A percentile compares a stretch with the other conserved stretches of the same genome.
phyloP scores from a whole-genome alignment of 2,888 invertebrate species.

The Epinotia brunnichana region DNA sequence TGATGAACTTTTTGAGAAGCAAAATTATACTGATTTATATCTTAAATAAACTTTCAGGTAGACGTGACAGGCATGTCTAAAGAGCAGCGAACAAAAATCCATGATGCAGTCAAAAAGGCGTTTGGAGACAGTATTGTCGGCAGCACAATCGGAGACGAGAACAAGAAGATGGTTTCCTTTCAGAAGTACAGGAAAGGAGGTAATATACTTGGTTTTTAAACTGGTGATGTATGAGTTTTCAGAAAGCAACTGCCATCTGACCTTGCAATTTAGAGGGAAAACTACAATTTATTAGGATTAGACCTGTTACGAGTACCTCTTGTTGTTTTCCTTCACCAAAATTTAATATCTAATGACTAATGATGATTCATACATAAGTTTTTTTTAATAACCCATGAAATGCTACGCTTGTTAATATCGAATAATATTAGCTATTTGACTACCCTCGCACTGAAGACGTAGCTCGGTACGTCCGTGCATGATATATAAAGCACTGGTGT shows the following conservation, averaged over 20 bases:
- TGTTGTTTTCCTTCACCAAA: no score
- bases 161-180: conserved; percentile 86
- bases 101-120: conserved; percentile 87
- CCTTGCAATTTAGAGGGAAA: neutral
- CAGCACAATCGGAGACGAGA: conserved; percentile 86
- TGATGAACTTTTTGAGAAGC: no score
- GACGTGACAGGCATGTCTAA: conserved; percentile 88
- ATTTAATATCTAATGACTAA: no score
- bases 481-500: no score
- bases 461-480: no score
- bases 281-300: neutral
- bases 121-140: conserved; percentile 86
- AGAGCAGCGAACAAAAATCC: conserved; percentile 88
- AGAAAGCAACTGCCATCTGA: neutral
- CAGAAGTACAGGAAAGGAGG: conserved; percentile 79
- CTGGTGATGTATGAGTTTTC: neutral
- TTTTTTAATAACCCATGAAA: no score
- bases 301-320: no score
- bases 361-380: no score
- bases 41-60: conserved; percentile 67
- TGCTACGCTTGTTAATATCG: no score
- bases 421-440: no score
- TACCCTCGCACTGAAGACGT: no score
- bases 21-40: neutral
- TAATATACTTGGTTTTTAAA: conserved; percentile 47